Conservation (phyloP, 2,797 vertebrate genomes). For the Gallinago nigripennis region DNA sequence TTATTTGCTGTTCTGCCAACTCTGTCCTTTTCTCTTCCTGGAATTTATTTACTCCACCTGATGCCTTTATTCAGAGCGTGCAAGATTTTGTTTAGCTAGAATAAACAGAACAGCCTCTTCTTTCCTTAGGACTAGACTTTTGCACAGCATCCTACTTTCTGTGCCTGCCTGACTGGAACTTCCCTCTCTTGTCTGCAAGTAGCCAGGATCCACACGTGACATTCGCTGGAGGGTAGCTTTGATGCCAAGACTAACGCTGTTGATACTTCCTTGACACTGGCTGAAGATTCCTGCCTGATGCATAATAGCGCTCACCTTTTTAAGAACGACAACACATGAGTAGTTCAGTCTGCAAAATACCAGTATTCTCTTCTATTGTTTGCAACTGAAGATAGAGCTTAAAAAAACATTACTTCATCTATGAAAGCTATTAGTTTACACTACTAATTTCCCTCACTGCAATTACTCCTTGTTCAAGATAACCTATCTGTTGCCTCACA, state of each 20-base stretch:
- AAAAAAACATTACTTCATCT: background rate
- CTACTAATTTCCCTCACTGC: background rate
- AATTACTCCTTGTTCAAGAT: background rate
- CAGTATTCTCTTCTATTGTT: background rate
- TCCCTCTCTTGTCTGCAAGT: background rate
- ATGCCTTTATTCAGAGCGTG: background rate
- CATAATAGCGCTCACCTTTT: background rate
- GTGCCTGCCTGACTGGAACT: background rate
- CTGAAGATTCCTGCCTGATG: background rate
- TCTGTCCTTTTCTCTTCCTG: background rate
- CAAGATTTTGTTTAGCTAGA: background rate
- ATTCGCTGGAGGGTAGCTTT: background rate
- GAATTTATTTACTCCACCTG: background rate
- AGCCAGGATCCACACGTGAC: background rate
- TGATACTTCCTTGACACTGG: background rate
- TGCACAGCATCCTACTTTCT: background rate
- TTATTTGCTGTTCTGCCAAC: background rate
- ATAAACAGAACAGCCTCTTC: background rate
- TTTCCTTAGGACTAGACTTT: background rate
- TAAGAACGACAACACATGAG: background rate
- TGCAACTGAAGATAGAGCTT: slow-evolving; percentile 3
- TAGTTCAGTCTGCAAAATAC: background rate
- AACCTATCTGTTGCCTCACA: background rate
- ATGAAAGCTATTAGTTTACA: slow-evolving; percentile 10
- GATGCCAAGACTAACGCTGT: background rate